Percentiles rank a stretch among this genome's conserved stretches.
phyloP scores from a whole-genome alignment of 2,888 invertebrate genomes.

The Charanyca ferruginea region DNA sequence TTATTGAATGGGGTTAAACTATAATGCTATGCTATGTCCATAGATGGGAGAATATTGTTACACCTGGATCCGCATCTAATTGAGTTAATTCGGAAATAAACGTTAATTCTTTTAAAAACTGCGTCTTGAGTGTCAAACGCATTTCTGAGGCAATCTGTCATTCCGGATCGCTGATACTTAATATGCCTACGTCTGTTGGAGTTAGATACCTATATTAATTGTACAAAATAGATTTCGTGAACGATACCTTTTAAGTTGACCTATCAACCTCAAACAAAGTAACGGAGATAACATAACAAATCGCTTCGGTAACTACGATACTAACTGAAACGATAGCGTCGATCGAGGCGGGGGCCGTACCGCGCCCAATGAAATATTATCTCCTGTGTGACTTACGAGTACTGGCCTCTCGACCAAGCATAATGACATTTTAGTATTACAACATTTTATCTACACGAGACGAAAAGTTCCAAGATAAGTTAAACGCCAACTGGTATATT shows the following conservation, averaged over 20 bases:
- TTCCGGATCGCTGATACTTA: conserved; percentile 9
- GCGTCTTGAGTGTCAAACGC: not conserved
- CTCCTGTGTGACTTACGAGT: conserved; percentile 82
- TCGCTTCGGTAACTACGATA: conserved; percentile 85
- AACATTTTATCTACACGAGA: conserved; percentile 89
- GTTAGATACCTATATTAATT: conserved; percentile 44
- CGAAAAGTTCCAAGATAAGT: conserved; percentile 89
- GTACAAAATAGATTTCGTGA: conserved; percentile 73
- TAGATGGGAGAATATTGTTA: not conserved
- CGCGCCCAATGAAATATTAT: conserved; percentile 86
- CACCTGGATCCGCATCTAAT: not conserved
- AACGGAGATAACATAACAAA: conserved; percentile 88
- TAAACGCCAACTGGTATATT: conserved; percentile 90
- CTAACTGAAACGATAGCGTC: conserved; percentile 82
- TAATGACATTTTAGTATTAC: conserved; percentile 91
- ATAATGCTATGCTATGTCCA: too few species aligned
- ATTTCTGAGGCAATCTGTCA: not conserved
- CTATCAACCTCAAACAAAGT: conserved; percentile 87
- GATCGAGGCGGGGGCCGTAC: conserved; percentile 68
- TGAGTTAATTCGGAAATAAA: too few species aligned
- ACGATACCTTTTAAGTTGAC: conserved; percentile 84
- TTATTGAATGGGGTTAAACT: too few species aligned
- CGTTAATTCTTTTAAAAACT: not conserved
- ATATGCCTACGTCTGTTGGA: conserved; percentile 13
- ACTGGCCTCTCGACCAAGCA: conserved; percentile 81